Base-by-base conservation (phyloP, 2,888 invertebrate genomes). In the Cybosia mesomella region DNA sequence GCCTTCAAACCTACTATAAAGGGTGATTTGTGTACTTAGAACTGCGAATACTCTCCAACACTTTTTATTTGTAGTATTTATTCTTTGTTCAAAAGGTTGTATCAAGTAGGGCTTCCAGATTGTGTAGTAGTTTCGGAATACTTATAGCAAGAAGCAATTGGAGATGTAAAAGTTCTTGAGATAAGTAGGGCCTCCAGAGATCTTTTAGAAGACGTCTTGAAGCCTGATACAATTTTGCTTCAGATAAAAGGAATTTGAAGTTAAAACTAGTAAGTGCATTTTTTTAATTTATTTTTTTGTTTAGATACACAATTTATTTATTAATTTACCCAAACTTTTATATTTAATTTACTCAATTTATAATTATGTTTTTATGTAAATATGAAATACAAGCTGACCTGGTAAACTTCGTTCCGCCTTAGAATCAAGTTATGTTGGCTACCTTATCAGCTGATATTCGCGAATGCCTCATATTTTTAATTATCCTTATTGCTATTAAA, bases 1-100 rank as follows among this genome's bases (percentile, higher is more conserved):
- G 74, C 75, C 73, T 76, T 73, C 75, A 72, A 74, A 81, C 66
- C 73, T 73, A 67, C 77, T 72, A 68, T 32, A 70, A 70, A 70
- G 81, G 74, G 75, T 81, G 81, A 81, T 81, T 77, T 79, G 77
- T 81, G 77, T 81, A 77, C 72, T 74, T 67, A 65, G 55, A 65
- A 60, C 65, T 66, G 43, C 39, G 67, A 72, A 77, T 80, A 74
- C 72, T 75, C 69, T 11, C 58, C 39, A 60, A 68, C 62, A 66
- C 62, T 65, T 49, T 54, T 53, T 54, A 62, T 62, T 62, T 62
- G 61, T 49, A 62, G 32, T 54, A 21, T 62, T 66, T 61, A 62
- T 62, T 62, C 57, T 58, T 61, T 65, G 36, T 58, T 61, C 28
- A 18, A 49, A 53, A n/a, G 57, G 24, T 60, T 34, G 68, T 60